Base-by-base conservation (phyloP, 1,140 invertebrate species). In the Andricus grossulariae region DNA sequence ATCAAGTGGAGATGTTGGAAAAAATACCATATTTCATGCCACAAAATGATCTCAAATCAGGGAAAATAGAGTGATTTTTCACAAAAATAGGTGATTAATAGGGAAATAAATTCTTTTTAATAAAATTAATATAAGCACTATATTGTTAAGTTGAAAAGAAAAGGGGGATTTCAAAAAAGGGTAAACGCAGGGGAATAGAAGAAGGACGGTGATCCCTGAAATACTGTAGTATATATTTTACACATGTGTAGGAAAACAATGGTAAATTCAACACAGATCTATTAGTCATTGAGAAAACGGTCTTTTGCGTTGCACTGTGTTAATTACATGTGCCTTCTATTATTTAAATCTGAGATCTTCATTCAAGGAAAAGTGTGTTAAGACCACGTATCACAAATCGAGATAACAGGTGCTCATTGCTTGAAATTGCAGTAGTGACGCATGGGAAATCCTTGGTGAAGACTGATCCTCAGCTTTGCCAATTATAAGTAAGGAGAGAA, bases 321-420 rank as follows among this genome's bases (percentile, higher is more conserved):
- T 55, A 39, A 66, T 66, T 16, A 66, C 15, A 45, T 66, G 11
- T 32, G 25, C 57, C 57, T 32, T 66, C 57, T 39, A 66, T 45
- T 66, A 66, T 66, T 66, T 66, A 39, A 66, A 66, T 66, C 25
- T 66, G 25, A 66, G 60, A 66, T 66, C 60, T 66, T 66, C 60
- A 66, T 66, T 66, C 60, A 66, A n/a, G 32, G 21, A 66, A 39
- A 66, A 73, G 50, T 73, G 60, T 25, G 72, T 25, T 51, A 72
- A 51, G 50, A 72, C 71, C 49, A 13, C 19, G 21, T 39, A 52
- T 73, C 72, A 52, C 50, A 52, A 73, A 25, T 32, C 15, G 21
- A 73, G 72, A 73, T 73, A 73, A 73, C 19, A 66, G 55, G 21
- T 60, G 21, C 50, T 8, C 71, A 50, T 72, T 25, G 71, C 50